Base-by-base conservation (phyloP, 2,797 vertebrate genomes). In the Urocyon cinereoargenteus region DNA sequence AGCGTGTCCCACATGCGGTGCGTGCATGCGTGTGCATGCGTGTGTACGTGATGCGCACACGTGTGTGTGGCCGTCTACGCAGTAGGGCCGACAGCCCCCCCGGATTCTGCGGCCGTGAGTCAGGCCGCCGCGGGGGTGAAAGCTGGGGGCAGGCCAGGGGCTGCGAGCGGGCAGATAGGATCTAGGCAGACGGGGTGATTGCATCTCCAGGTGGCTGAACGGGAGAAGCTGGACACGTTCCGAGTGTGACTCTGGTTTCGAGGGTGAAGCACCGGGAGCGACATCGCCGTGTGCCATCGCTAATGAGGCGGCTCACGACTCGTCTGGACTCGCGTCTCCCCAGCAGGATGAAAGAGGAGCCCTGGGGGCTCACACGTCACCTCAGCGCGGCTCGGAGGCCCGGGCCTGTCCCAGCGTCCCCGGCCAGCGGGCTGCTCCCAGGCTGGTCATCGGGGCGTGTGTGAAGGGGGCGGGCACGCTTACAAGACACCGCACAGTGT, bases 141-240 rank as follows among this genome's bases (percentile, higher is more conserved):
- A 4, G 16, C 66, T 0, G 51, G 95, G 73, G 84, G n/a, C 66
- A 79, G 87, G 61, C 84, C 95, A 7, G 18, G 3, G 34, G 90
- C 90, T 82, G 8, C 64, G 70, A 90, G 40, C 18, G 0, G 28
- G 53, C 2, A 89, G 92, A 68, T 31, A 84, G 94, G 53, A 89
- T 90, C 94, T 26, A 4, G 4, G 34, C 92, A 68, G 90, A 78
- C 92, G 31, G 22, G 18, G 93, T 1, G 94, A 96, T 36, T 28
- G 53, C 94, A 90, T 91, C 96, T 96, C 87, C 97, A 97, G 97
- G 97, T 97, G 97, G 97, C 92, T 96, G 96, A 81, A 96, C 78
- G 97, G 95, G 95, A 96, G 96, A 53, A 90, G 95, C 92, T 94
- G 97, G 96, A 90, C 62, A 18, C 21, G 5, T 92, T 97, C 97